Evolutionary conservation across 2,888 invertebrate genomes (phyloP), one percentile per base, ranked within the genome.

Genomic region (Ectobius pallidus): DNA sequence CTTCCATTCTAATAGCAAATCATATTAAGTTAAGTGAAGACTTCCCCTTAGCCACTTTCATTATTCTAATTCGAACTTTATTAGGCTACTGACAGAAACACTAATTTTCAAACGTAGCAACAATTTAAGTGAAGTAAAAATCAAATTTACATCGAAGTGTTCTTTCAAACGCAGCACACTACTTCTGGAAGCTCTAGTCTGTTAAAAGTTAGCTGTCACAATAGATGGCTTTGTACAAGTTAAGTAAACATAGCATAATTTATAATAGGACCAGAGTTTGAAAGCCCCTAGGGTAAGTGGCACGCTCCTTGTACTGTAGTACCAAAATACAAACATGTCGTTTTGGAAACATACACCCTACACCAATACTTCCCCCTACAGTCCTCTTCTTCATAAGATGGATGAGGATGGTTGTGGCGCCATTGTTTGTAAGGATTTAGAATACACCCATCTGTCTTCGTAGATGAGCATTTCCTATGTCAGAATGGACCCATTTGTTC

Each of bases 401-500:
- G 32, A 58, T 58, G 30, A 11, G 22, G 25, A 22, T 20, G 14
- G 49, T n/a, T 42, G 14, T 63, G 63, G 62, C 62, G 62, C 62
- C 62, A 62, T 62, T 62, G 62, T 62, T 62, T 52, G 52, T n/a
- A n/a, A n/a, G 52, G 52, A 25, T 22, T 58, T 58, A 30, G 58
- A 30, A 58, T 58, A 30, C 25, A 65, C 30, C 44, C 46, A 30
- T 65, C 65, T 65, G 65, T 65, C 65, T 27, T 65, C 65, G 46
- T n/a, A 44, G 44, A 65, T 65, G 20, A 46, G 65, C 46, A 25
- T 46, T 65, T 65, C 16, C n/a, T 18, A 22, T 22, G 42, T 25
- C 9, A 44, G 65, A 65, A 46, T 65, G 65, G 42, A 46, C 1
- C 65, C 65, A 65, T 65, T 65, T 65, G 44, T 46, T 65, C 65